These are phyloP conservation scores for Cinclus cinclus DNA, from an alignment of 2,113 vertebrate species.

Conservation along the genomic window DNA sequence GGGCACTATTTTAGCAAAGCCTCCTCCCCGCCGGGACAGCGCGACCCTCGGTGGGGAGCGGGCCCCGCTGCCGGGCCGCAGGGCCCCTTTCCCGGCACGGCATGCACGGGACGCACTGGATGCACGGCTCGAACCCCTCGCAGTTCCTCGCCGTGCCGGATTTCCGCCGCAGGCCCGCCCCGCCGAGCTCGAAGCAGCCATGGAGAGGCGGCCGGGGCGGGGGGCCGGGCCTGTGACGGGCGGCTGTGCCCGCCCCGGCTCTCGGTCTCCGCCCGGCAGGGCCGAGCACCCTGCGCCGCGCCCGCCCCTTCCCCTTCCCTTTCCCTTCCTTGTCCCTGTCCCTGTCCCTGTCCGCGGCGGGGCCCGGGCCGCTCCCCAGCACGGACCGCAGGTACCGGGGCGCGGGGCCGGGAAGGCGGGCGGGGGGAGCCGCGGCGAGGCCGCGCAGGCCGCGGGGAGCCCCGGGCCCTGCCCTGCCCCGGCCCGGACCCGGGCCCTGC, in stretches of 20 bases:
- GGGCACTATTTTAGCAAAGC: not conserved
- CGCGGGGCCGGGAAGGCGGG: not conserved
- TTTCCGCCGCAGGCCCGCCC: not conserved
- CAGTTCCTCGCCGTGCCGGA: not conserved
- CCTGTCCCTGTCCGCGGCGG: not conserved
- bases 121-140: rapidly evolving
- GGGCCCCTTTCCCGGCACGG: rapidly evolving
- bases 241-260: not conserved
- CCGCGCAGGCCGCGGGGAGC: no score
- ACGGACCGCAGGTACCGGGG: not conserved
- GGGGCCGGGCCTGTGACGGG: not conserved
- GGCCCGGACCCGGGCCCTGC: no score
- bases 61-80: no score
- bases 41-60: not conserved
- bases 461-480: no score
- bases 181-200: no score
- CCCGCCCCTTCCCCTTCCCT: not conserved
- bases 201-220: not conserved
- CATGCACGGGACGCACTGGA: no score
- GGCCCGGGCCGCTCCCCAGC: not conserved
- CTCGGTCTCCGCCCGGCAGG: not conserved
- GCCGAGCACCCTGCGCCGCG: not conserved
- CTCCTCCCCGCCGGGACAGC: not conserved
- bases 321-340: not conserved
- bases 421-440: no score